Percentiles rank a stretch among this genome's conserved stretches.
Conservation (phyloP, 2,797 vertebrate genomes). For the Dicrostonyx torquatus region DNA sequence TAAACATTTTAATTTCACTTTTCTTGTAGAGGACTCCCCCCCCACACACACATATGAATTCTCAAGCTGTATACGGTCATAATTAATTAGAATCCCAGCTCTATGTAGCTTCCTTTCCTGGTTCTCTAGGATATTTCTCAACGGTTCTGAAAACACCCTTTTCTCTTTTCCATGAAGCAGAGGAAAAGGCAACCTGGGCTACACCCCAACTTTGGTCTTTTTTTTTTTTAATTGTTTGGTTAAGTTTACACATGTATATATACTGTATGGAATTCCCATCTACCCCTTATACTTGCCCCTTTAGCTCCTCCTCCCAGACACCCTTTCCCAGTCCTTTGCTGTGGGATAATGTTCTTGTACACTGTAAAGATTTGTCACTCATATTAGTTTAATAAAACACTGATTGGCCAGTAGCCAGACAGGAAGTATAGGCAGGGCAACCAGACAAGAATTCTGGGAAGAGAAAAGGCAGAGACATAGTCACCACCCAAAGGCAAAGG, state of each 20-base stretch:
- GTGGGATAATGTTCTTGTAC: too few species aligned
- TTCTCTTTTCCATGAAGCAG: background rate
- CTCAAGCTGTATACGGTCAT: background rate
- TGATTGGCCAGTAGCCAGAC: too few species aligned
- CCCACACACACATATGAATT: background rate
- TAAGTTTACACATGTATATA: background rate
- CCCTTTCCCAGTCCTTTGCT: background rate
- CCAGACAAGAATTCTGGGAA: too few species aligned
- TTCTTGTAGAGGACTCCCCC: background rate
- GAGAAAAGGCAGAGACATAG: too few species aligned
- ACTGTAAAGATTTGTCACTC: too few species aligned
- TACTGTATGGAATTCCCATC: background rate
- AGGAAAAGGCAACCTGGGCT: background rate
- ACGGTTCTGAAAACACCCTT: background rate
- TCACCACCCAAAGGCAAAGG: too few species aligned
- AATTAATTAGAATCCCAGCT: constrained; percentile 48
- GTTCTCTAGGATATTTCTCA: constrained; percentile 33
- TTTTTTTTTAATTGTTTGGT: background rate
- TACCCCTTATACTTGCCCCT: background rate
- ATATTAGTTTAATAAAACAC: too few species aligned
- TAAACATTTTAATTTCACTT: too few species aligned
- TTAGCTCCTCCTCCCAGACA: background rate
- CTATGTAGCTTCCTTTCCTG: background rate
- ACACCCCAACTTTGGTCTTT: background rate
- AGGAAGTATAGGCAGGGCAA: too few species aligned